A percentile compares a stretch with the other conserved stretches of the same genome.
Conservation (phyloP, 2,113 vertebrate species). For the Syngnathus scovelli region DNA sequence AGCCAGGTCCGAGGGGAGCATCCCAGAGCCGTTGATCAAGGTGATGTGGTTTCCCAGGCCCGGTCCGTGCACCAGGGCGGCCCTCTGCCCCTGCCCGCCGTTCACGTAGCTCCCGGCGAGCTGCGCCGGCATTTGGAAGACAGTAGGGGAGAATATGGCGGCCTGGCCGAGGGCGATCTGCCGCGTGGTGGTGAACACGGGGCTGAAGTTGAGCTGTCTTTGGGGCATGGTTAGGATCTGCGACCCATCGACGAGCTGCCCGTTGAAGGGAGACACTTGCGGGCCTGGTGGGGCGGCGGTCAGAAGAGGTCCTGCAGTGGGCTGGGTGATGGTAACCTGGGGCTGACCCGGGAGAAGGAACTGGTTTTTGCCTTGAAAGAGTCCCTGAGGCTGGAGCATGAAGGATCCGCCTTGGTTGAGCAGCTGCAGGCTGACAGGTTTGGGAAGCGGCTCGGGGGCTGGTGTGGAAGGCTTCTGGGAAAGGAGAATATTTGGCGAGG, state of each 20-base stretch:
- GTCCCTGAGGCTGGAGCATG: slow-evolving; percentile 74
- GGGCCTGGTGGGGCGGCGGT: slow-evolving; percentile 46
- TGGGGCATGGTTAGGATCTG: slow-evolving; percentile 72
- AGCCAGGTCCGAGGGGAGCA: slow-evolving; percentile 58
- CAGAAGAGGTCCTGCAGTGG: slow-evolving; percentile 54
- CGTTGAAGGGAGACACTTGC: slow-evolving; percentile 41
- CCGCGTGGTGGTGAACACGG: slow-evolving; percentile 70
- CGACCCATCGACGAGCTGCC: slow-evolving; percentile 66
- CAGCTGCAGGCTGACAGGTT: slow-evolving; percentile 71
- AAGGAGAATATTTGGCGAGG: slow-evolving; percentile 67
- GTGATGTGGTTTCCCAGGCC: slow-evolving; percentile 73
- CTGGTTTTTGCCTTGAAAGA: slow-evolving; percentile 73
- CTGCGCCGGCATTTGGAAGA: slow-evolving; percentile 76
- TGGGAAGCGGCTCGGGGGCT: slow-evolving; percentile 48
- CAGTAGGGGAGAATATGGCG: slow-evolving; percentile 67
- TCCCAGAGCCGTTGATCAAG: slow-evolving; percentile 67
- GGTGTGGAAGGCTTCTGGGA: slow-evolving; percentile 56
- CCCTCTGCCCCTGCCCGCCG: slow-evolving; percentile 58
- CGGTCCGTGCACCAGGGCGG: slow-evolving; percentile 68
- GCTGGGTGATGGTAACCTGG: slow-evolving; percentile 62
- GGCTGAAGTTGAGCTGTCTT: slow-evolving; percentile 73
- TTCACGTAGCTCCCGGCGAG: slow-evolving; percentile 64
- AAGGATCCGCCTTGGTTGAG: slow-evolving; percentile 75
- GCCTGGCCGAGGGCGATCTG: slow-evolving; percentile 72
- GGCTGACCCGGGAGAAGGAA: slow-evolving; percentile 72